Evolutionary conservation across 1,140 invertebrate species (phyloP).

Genomic region (Lanistes nyassanus): DNA sequence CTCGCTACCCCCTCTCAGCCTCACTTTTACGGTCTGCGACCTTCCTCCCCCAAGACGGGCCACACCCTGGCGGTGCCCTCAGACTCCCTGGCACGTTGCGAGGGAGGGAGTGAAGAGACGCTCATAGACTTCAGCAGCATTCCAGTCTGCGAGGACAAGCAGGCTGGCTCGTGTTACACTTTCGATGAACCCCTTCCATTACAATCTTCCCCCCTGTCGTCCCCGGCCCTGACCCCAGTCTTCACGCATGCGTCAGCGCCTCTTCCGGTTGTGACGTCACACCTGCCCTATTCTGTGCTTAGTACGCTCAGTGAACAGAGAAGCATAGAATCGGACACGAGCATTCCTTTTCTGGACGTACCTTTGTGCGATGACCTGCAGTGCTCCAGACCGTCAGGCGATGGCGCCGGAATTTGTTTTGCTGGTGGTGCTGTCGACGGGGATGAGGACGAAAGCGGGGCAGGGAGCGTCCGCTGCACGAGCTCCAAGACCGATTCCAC

Average conservation of each 20-base stretch:
- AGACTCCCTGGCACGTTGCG: not conserved
- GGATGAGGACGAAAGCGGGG: not conserved
- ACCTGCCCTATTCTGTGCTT: constrained; percentile 1
- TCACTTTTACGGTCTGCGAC: not conserved
- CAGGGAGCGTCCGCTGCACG: not conserved
- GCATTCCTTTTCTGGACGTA: not conserved
- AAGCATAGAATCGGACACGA: constrained; percentile 30
- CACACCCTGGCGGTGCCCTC: not conserved
- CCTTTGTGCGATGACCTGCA: not conserved
- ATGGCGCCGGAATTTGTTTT: not conserved
- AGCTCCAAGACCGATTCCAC: not conserved
- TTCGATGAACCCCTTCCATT: not conserved
- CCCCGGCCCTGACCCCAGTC: not conserved
- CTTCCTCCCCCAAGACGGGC: too few species aligned
- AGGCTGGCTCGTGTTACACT: not conserved
- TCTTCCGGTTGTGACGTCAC: not conserved
- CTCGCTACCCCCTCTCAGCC: not conserved
- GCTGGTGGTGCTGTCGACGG: not conserved
- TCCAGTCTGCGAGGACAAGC: not conserved
- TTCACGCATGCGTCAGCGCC: constrained; percentile 10
- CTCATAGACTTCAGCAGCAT: not conserved
- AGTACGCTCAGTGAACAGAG: constrained; percentile 32
- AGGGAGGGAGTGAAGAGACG: not conserved
- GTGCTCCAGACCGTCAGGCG: not conserved
- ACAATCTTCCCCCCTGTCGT: not conserved